phyloP scores from a whole-genome alignment of 1,140 invertebrate species.

The Papilio dardanus region DNA sequence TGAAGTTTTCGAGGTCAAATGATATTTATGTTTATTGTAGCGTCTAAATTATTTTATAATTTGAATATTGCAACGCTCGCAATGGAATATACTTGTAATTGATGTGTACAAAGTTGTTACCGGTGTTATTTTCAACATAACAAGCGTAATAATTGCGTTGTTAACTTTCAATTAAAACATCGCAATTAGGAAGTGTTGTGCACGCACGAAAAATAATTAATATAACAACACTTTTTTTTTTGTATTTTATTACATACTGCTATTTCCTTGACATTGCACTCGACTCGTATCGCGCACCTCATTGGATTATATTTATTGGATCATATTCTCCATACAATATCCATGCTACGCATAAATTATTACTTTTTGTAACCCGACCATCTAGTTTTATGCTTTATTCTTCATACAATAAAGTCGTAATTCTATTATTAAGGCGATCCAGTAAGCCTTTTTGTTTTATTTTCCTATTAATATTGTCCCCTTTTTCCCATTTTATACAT shows the following conservation, averaged over 20 bases:
- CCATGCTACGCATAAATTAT: background rate
- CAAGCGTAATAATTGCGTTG: background rate
- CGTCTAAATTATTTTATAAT: too few relatives aligned
- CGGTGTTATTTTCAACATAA: background rate
- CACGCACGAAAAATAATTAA: too few relatives aligned
- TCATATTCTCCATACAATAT: slow-evolving; percentile 2
- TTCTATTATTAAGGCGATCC: too few relatives aligned
- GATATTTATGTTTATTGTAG: too few relatives aligned
- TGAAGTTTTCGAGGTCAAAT: too few relatives aligned
- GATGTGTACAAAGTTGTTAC: background rate
- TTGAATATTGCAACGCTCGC: too few relatives aligned
- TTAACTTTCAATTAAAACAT: background rate
- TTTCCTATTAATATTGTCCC: background rate
- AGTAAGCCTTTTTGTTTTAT: too few relatives aligned
- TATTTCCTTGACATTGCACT: slow-evolving; percentile 4
- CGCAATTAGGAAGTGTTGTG: background rate
- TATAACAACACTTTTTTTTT: too few relatives aligned
- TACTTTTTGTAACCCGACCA: too few relatives aligned
- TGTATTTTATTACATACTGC: background rate
- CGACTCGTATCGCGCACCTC: background rate
- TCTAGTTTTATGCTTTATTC: too few relatives aligned
- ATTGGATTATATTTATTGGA: slow-evolving; percentile 6
- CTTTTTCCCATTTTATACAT: background rate
- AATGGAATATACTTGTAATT: background rate
- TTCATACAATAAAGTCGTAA: background rate